These are phyloP conservation scores for Alfaro cultratus DNA, from an alignment of 2,797 vertebrate genomes.

Conservation along the genomic window DNA sequence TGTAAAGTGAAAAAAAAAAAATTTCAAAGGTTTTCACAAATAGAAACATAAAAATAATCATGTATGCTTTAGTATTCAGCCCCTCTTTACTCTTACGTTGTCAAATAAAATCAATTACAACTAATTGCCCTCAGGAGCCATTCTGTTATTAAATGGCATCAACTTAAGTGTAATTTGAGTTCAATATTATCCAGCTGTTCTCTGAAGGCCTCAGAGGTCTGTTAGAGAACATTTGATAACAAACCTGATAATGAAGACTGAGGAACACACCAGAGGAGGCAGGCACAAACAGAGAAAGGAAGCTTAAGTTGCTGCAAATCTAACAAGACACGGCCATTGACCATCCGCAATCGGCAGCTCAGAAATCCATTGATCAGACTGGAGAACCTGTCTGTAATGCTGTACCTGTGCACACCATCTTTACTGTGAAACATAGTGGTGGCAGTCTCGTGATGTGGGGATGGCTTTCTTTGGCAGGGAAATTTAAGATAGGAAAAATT, in stretches of 20 bases:
- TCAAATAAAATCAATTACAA: background rate
- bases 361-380: background rate
- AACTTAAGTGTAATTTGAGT: background rate
- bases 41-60: background rate
- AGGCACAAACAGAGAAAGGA: background rate
- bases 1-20: background rate
- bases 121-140: background rate
- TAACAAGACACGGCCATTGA: background rate
- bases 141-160: background rate
- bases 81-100: background rate
- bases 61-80: background rate
- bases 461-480: background rate
- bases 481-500: background rate
- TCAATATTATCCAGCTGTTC: background rate
- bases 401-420: background rate
- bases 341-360: background rate
- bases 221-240: background rate
- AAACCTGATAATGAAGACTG: background rate
- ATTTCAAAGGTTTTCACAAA: background rate
- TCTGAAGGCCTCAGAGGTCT: background rate
- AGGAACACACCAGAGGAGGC: background rate
- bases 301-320: background rate
- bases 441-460: background rate
- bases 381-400: background rate
- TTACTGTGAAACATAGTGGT: background rate